Base-by-base conservation (phyloP, 37 sponge, comb jelly and placozoan species). In the Eunapius fragilis region DNA sequence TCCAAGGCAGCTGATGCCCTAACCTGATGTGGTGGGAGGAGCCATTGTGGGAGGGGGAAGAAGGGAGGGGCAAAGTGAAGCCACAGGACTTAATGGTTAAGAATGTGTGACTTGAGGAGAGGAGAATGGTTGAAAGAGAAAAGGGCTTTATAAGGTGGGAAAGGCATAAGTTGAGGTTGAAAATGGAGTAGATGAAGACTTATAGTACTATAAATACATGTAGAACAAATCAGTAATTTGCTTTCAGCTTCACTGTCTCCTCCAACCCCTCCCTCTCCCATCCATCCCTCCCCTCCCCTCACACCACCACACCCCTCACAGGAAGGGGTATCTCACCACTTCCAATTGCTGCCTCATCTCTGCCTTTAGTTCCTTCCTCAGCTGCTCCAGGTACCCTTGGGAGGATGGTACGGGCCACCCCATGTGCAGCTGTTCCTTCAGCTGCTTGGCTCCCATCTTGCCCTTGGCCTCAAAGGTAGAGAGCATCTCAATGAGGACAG, bases 381-480 rank as follows among this genome's bases (percentile, higher is more conserved):
- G 78, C 76, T 90, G 85, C 31, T 90, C 91, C 37, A 87, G 78
- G 14, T 75, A 37, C 13, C 69, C 38, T 22, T 78, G 79, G 35
- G 91, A 90, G 75, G 78, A 67, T 37, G 91, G 80, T 7, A 90
- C 82, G 19, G 94, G 94, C 94, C 94, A 94, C 11, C 84, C 75
- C 34, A 72, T 38, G 82, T 90, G 91, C 41, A 94, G 82, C 78
- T 90, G 85, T 3, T 94, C 94, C 75, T 78, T 83, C 14, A 94
- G 31, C 75, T 84, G 87, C 75, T 93, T 93, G 34, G 90, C 94
- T 27, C 90, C 86, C 69, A 82, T 33, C 45, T 79, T 79, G 11
- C 94, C 85, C 77, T 93, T 87, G 30, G 84, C 80, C 19, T 93
- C 87, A 73, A 93, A 94, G 25, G 79, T 85, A 7, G 91, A 87